phyloP scores from a whole-genome alignment of 2,888 invertebrate species.

The Mayetiola destructor region DNA sequence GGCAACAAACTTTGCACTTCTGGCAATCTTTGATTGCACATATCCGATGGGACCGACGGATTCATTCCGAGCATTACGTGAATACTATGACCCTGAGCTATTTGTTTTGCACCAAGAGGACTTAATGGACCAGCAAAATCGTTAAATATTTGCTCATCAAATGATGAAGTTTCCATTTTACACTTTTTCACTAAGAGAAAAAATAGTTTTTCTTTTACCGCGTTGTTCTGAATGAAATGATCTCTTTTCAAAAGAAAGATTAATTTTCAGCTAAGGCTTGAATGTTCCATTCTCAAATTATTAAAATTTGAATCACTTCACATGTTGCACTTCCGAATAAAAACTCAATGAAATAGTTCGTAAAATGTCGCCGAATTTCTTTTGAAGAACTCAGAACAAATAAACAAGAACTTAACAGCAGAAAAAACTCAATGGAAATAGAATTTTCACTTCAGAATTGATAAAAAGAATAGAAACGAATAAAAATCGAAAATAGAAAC shows the following conservation, averaged over 20 bases:
- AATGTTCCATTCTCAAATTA: neutral
- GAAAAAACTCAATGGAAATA: no score
- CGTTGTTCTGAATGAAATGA: no score
- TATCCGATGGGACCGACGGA: slow-evolving; percentile 20
- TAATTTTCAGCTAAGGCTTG: neutral
- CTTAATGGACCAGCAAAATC: slow-evolving; percentile 52
- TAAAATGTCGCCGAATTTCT: no score
- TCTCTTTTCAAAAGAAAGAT: neutral
- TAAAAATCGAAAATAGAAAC: no score
- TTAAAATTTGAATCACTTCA: no score
- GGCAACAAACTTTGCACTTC: slow-evolving; percentile 34
- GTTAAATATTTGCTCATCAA: slow-evolving; percentile 68
- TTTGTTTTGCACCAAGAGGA: slow-evolving; percentile 33
- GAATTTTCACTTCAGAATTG: no score
- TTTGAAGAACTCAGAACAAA: no score
- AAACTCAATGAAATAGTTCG: no score
- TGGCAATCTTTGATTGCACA: slow-evolving; percentile 30
- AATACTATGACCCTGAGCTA: slow-evolving; percentile 38
- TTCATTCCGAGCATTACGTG: slow-evolving; percentile 51
- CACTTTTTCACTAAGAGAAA: neutral
- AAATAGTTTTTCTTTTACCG: neutral
- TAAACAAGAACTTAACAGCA: no score
- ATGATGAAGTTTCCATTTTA: slow-evolving; percentile 50
- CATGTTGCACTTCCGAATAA: no score
- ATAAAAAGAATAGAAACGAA: no score